Evolutionary conservation across 2,888 invertebrate genomes (phyloP), one percentile per base, ranked within the genome.

Genomic region (Dryadula phaetusa): DNA sequence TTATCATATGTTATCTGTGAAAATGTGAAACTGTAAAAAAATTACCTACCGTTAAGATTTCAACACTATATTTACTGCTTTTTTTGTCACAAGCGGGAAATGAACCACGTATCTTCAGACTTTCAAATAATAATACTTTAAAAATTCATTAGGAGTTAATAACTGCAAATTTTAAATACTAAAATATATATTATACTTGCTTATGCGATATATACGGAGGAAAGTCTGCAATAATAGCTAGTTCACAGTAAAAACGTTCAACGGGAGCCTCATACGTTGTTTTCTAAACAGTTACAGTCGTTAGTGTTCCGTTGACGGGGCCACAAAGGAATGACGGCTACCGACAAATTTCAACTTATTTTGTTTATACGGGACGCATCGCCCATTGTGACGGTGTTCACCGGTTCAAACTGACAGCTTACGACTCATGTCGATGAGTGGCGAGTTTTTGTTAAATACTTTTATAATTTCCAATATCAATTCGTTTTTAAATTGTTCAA

Each of bases 211-310:
- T 20, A 8, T 22, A 46, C 37, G 5, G 40, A 16, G 44, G 16
- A 16, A 42, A 58, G 28, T 28, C 18, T 16, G 10, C 16, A 18
- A 42, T 32, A 44, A 12, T 10, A 12, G n/a, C 20, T 25, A 58
- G 54, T 54, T 20, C 14, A 40, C 3, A 46, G 14, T 71, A 77
- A 75, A n/a, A 60, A 32, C 14, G 60, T 44, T 77, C 86, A 90
- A 90, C 90, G 91, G 92, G 88, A 91, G 90, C 91, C 82, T 85
- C 86, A 87, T 86, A 85, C 85, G 88, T 83, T 90, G 90, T 92
- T 91, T 91, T 89, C 83, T 86, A 87, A 91, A 90, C 91, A 90
- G 82, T 87, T n/a, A 85, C 65, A 64, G 67, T 73, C 73, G 74
- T 75, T 75, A 74, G 76, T 72, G 66, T 64, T 64, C 47, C 44